Evolutionary conservation across 2,797 vertebrate genomes (phyloP), one percentile per base, ranked within the genome.

Genomic region (Rhodeus uyekii): DNA sequence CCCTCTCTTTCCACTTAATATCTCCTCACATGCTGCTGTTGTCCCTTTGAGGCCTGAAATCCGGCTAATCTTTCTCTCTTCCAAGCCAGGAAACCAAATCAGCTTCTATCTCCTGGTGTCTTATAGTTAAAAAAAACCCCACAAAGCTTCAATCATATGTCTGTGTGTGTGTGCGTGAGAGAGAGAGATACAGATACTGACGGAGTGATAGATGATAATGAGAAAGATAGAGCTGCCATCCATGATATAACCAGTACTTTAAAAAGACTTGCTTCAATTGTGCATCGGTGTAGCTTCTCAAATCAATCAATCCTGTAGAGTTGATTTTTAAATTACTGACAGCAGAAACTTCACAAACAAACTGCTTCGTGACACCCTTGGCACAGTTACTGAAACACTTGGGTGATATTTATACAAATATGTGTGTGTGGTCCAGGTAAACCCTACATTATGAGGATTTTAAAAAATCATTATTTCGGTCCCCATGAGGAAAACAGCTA

Each of bases 21-120:
- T 86, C 75, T 55, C 75, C 39, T 65, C 74, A 55, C 83, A 86
- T 76, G 74, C 71, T 81, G 50, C 42, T 77, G 64, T 81, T 77
- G 76, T 85, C 71, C 78, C 83, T 88, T 86, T 81, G 81, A 87
- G 83, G 60, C 77, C 69, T 79, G 69, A 82, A 87, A 78, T 83
- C 85, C 50, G 53, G 75, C 78, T 88, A 88, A 90, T 88, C 87
- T 87, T 68, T 74, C 50, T 72, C 83, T 76, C 72, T 68, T 73
- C 78, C 61, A 74, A 75, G 42, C 24, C 55, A 71, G 67, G 73
- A 84, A 83, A 83, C 73, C 61, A 87, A 88, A 86, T 84, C 83
- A 85, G 71, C 64, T 78, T 83, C 82, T 81, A 74, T 86, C 86
- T 79, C 61, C 72, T 67, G 71, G 77, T 60, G 80, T 79, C 78